Conservation (phyloP, 2,797 vertebrate genomes). For the Dicrostonyx torquatus region DNA sequence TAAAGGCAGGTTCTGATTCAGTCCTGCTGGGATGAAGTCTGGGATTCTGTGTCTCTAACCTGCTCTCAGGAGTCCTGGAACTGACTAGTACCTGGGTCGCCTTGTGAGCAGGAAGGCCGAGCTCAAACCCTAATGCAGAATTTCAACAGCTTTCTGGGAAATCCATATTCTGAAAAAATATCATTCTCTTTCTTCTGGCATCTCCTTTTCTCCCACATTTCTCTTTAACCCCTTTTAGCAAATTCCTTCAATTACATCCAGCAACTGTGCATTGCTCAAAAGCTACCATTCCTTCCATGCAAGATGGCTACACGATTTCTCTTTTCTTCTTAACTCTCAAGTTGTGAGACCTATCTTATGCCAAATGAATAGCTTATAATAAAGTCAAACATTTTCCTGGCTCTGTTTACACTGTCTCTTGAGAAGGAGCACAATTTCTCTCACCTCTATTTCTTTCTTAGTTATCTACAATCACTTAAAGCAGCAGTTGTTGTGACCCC, state of each 20-base stretch:
- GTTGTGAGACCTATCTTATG: neutral
- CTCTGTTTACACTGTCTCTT: neutral
- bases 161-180: neutral
- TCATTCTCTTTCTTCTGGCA: neutral
- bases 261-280: neutral
- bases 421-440: neutral
- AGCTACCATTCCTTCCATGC: neutral
- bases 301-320: neutral
- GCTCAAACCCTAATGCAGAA: neutral
- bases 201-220: neutral
- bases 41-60: neutral
- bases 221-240: neutral
- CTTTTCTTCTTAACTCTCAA: neutral
- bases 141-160: neutral
- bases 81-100: neutral
- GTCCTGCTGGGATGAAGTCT: neutral
- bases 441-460: constrained; percentile 8
- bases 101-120: neutral
- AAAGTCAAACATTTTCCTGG: neutral
- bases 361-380: neutral
- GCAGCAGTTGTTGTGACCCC: neutral
- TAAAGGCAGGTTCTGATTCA: constrained; percentile 5
- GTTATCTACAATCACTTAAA: neutral
- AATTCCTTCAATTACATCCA: constrained; percentile 26
- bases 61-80: neutral